Base-by-base conservation (phyloP, 2,113 vertebrate genomes). In the Pituophis catenifer region DNA sequence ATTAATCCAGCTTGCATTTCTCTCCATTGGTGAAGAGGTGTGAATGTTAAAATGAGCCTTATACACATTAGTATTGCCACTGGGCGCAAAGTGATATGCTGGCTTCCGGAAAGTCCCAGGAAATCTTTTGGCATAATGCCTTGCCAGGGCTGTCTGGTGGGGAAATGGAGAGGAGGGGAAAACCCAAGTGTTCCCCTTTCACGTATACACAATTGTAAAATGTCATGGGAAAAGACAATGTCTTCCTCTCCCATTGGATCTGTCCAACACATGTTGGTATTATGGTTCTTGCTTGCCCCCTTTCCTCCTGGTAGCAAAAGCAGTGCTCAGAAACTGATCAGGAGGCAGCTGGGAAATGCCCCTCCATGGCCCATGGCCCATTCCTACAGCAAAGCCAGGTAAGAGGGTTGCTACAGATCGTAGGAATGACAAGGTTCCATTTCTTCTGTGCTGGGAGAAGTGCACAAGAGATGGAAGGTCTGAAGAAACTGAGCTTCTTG, bases 301-400 rank as follows among this genome's bases (percentile, higher is more conserved):
- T 96, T 96, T 97, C 92, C 96, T 96, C 59, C 92, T 53, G 59
- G 93, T 92, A 94, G 81, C 12, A 89, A 93, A 91, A 93, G 86
- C 89, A 81, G 50, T 48, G 33, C 2, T 26, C 89, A 59, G 91
- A 93, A 93, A 62, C 0, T 57, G 12, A 8, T 93, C 0, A 0
- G 90, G 89, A 38, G 54, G 93, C 87, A 48, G 21, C 13, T 6
- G 26, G 53, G 58, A 58, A 1, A n/a, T 38, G 26, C 26, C 33
- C 13, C 26, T 55, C 33, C 11, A 7, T 17, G 38, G 8, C 94
- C 87, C 19, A 15, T 24, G 38, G 5, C 94, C 85, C 2, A 0
- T 53, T 86, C 70, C 0, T 0, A 57, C 8, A 44, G 17, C 33
- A 81, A 38, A 88, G 57, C 7, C 7, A 48, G 33, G 26, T 4